A percentile compares a stretch with the other conserved stretches of the same genome.
phyloP scores from a whole-genome alignment of 2,797 vertebrate genomes.

The Catharus ustulatus region DNA sequence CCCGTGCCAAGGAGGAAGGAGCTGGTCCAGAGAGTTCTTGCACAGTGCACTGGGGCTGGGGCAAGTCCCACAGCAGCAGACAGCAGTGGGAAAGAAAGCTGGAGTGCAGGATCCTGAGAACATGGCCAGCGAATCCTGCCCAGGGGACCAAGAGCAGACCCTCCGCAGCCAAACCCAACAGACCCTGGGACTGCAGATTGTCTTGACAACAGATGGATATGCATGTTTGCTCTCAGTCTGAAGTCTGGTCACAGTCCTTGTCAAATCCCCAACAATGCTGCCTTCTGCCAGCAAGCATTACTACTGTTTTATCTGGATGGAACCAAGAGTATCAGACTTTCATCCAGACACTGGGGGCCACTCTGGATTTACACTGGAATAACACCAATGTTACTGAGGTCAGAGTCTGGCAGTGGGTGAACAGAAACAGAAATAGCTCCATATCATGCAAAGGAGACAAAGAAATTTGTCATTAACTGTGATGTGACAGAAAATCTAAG shows the following conservation, averaged over 20 bases:
- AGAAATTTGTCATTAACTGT: conserved; percentile 11
- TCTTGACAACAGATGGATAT: conserved; percentile 40
- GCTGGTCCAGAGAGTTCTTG: background rate
- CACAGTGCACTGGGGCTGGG: background rate
- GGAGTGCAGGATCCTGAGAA: conserved; percentile 36
- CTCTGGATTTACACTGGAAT: conserved; percentile 56
- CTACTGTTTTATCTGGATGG: conserved; percentile 60
- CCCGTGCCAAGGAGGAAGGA: background rate
- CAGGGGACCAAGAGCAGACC: background rate
- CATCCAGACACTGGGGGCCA: conserved; percentile 57
- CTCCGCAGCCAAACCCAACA: conserved; percentile 23
- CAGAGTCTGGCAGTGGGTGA: conserved; percentile 56
- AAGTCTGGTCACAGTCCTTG: conserved; percentile 53
- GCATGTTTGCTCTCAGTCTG: conserved; percentile 42
- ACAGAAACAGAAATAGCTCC: conserved; percentile 37
- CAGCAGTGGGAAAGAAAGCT: background rate
- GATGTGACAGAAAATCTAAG: conserved; percentile 2
- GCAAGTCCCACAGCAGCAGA: background rate
- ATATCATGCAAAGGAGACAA: conserved; percentile 40
- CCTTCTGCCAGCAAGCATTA: conserved; percentile 55
- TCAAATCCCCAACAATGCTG: conserved; percentile 55
- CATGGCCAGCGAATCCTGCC: background rate
- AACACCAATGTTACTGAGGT: conserved; percentile 47
- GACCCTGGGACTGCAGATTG: conserved; percentile 8
- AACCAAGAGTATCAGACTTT: conserved; percentile 22